Percentiles rank a stretch among this genome's conserved stretches.
phyloP scores from a whole-genome alignment of 2,888 invertebrate species.

The Dascillus cervinus region DNA sequence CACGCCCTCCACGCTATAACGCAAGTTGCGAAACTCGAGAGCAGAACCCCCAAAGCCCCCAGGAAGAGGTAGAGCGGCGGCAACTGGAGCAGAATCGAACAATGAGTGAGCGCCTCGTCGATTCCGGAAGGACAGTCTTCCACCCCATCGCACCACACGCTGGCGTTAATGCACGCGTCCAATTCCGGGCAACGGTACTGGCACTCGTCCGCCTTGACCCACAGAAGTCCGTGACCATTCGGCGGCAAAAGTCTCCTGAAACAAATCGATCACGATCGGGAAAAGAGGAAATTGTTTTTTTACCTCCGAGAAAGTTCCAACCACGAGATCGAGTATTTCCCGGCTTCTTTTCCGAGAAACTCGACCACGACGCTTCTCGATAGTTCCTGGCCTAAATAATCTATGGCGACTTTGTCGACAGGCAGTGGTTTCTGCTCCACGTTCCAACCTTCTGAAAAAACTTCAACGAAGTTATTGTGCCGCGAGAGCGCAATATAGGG shows the following conservation, averaged over 20 bases:
- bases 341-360: slow-evolving; percentile 68
- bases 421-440: slow-evolving; percentile 30
- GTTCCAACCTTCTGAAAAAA: slow-evolving; percentile 79
- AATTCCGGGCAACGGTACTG: slow-evolving; percentile 68
- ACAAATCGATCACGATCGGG: slow-evolving; percentile 14
- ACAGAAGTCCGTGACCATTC: slow-evolving; percentile 49
- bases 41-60: slow-evolving; percentile 40
- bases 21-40: slow-evolving; percentile 28
- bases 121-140: slow-evolving; percentile 73
- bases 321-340: slow-evolving; percentile 72
- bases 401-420: slow-evolving; percentile 47
- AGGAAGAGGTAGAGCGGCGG: slow-evolving; percentile 64
- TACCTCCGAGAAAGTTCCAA: slow-evolving; percentile 68
- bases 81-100: slow-evolving; percentile 67
- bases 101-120: slow-evolving; percentile 73
- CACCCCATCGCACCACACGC: slow-evolving; percentile 74
- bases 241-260: slow-evolving; percentile 48
- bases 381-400: slow-evolving; percentile 54
- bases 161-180: slow-evolving; percentile 71
- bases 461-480: slow-evolving; percentile 62
- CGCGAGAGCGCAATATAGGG: slow-evolving; percentile 47
- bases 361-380: slow-evolving; percentile 69
- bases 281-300: too few relatives aligned
- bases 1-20: slow-evolving; percentile 35
- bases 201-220: slow-evolving; percentile 60